Conservation (phyloP, 2,888 invertebrate genomes). For the Coelopa pilipes region DNA sequence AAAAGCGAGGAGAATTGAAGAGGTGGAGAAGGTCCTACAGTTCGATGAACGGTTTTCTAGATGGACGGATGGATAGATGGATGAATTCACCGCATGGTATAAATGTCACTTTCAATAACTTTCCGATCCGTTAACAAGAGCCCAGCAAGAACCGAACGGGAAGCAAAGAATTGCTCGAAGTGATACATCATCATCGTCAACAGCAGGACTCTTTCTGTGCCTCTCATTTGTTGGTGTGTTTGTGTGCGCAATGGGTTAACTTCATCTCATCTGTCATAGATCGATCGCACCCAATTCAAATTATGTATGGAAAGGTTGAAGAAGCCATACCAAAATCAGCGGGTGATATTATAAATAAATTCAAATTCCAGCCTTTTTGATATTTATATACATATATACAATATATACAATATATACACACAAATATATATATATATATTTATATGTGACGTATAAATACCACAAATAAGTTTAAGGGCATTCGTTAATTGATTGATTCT, state of each 20-base stretch:
- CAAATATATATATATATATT: too few relatives aligned
- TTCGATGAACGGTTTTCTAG: neutral
- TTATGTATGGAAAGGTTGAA: slow-evolving; percentile 43
- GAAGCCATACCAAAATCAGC: slow-evolving; percentile 58
- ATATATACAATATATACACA: too few relatives aligned
- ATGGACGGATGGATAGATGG: slow-evolving; percentile 40
- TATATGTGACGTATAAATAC: too few relatives aligned
- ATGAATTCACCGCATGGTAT: slow-evolving; percentile 59
- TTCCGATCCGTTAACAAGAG: slow-evolving; percentile 55
- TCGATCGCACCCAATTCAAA: slow-evolving; percentile 51
- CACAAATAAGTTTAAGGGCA: slow-evolving; percentile 59
- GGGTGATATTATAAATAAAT: slow-evolving; percentile 54
- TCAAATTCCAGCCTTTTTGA: too few relatives aligned
- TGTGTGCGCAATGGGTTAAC: slow-evolving; percentile 56
- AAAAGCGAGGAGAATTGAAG: neutral
- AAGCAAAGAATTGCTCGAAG: slow-evolving; percentile 43
- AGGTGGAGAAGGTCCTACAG: slow-evolving; percentile 22
- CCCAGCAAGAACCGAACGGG: slow-evolving; percentile 43
- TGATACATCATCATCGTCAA: slow-evolving; percentile 59
- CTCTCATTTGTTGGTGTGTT: slow-evolving; percentile 41
- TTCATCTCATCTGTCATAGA: slow-evolving; percentile 65
- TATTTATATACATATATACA: too few relatives aligned
- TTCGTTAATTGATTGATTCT: slow-evolving; percentile 54
- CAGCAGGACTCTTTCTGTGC: slow-evolving; percentile 52
- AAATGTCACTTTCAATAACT: slow-evolving; percentile 64